Percentiles rank a stretch among this genome's conserved stretches.
Conservation (phyloP, 2,797 vertebrate species). For the Odontamblyopus rebecca region DNA sequence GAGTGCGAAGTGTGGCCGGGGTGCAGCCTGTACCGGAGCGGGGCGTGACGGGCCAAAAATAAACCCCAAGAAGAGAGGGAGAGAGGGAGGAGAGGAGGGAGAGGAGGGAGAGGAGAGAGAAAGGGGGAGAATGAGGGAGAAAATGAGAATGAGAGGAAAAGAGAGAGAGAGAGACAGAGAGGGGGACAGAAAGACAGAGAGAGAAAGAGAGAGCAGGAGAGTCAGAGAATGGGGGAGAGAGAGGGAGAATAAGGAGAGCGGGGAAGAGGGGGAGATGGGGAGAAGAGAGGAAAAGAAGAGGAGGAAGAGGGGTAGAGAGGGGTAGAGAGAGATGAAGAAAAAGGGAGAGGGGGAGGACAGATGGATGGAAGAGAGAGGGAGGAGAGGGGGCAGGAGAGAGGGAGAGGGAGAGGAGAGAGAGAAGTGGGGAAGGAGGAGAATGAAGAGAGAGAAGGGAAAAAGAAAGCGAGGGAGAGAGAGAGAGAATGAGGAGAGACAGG, state of each 20-base stretch:
- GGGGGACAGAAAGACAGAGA: background rate
- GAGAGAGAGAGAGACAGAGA: conserved; percentile 1
- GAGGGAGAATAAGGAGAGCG: background rate
- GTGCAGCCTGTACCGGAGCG: conserved; percentile 61
- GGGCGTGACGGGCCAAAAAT: conserved; percentile 70
- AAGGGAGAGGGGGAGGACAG: conserved; percentile 7
- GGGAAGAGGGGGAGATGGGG: background rate
- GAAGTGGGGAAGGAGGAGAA: background rate
- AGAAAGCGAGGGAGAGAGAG: too few relatives aligned
- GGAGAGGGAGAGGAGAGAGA: conserved; percentile 13
- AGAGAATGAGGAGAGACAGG: background rate
- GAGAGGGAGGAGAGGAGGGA: conserved; percentile 15
- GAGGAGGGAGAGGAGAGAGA: background rate
- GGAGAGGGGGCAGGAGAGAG: background rate
- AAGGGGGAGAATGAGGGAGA: background rate
- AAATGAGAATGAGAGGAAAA: background rate
- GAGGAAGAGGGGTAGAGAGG: background rate
- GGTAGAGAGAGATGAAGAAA: conserved; percentile 3
- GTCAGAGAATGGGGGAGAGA: conserved; percentile 11
- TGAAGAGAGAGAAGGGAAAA: conserved; percentile 3
- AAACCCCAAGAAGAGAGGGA: conserved; percentile 42
- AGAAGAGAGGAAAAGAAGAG: conserved; percentile 12
- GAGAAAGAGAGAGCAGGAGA: conserved; percentile 1
- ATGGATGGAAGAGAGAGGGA: conserved; percentile 14
- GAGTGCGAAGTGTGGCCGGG: conserved; percentile 28